Evolutionary conservation across 2,888 invertebrate genomes (phyloP).

Genomic region (Caenorhabditis doughertyi): DNA sequence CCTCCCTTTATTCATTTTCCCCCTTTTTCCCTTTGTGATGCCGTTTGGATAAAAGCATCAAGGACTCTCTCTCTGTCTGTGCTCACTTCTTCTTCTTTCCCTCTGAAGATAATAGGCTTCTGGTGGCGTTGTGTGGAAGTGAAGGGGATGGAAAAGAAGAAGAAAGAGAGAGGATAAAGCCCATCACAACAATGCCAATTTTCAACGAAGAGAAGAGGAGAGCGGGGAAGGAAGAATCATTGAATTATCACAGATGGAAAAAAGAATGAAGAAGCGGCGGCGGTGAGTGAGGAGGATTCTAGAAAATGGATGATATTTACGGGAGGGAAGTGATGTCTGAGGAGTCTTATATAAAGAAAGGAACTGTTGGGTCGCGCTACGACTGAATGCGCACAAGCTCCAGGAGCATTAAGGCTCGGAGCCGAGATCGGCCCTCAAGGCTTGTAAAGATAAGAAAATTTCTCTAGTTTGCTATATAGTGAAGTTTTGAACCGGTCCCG

Average conservation of each 20-base stretch:
- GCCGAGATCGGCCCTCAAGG: no score
- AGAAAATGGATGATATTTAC: no score
- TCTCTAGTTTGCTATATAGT: no score
- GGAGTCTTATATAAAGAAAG: no score
- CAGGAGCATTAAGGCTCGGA: no score
- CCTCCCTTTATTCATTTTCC: not conserved
- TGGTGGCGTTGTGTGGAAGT: conserved; percentile 15
- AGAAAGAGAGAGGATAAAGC: conserved; percentile 12
- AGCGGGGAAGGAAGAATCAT: conserved; percentile 30
- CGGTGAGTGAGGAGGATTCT: conserved; percentile 11
- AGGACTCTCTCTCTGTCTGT: not conserved
- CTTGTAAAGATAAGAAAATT: no score
- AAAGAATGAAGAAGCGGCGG: not conserved
- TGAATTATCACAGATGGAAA: conserved; percentile 38
- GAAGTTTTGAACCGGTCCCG: no score
- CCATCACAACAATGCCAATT: conserved; percentile 57
- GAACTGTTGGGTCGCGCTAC: no score
- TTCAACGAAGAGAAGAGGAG: conserved; percentile 2
- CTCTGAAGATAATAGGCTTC: conserved; percentile 49
- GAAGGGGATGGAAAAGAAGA: not conserved
- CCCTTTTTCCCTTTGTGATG: conserved; percentile 4
- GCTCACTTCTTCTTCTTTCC: no score
- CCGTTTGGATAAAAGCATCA: no score
- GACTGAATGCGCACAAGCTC: no score
- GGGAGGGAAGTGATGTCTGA: no score